Evolutionary conservation across 2,888 invertebrate species (phyloP).

Genomic region (Drosophila niveifrons): DNA sequence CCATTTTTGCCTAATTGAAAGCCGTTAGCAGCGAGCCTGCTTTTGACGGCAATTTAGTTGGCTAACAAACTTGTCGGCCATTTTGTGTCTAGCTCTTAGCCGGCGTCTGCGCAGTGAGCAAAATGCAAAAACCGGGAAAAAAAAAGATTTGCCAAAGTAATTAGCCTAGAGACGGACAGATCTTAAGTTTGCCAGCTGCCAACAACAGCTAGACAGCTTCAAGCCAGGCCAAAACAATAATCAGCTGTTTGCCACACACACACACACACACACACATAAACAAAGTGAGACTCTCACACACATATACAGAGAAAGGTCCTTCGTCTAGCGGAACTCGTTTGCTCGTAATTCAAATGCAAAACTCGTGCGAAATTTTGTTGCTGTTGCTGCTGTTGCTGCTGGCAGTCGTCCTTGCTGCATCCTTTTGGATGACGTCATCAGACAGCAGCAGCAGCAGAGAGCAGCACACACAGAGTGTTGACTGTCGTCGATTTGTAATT

Average conservation of each 20-base stretch:
- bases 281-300: constrained; percentile 24
- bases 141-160: constrained; percentile 7
- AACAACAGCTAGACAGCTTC: constrained; percentile 15
- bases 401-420: constrained; percentile 65
- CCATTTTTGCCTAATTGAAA: constrained; percentile 64
- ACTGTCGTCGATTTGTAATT: constrained; percentile 79
- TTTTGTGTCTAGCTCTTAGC: constrained; percentile 49
- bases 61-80: constrained; percentile 52
- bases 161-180: constrained; percentile 34
- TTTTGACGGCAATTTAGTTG: constrained; percentile 48
- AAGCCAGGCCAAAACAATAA: constrained; percentile 69
- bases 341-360: constrained; percentile 82
- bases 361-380: constrained; percentile 81
- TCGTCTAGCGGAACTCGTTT: constrained; percentile 65
- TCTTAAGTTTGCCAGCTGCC: constrained; percentile 38
- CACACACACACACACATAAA: constrained; percentile 28
- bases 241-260: constrained; percentile 67
- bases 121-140: not conserved
- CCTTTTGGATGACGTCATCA: constrained; percentile 73
- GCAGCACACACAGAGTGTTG: constrained; percentile 4
- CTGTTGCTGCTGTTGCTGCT: constrained; percentile 27
- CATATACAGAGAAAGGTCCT: constrained; percentile 31
- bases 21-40: constrained; percentile 32
- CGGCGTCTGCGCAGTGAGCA: constrained; percentile 66
- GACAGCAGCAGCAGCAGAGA: constrained; percentile 21